Conservation (phyloP, 2,113 vertebrate species). For the Petaurus breviceps region DNA sequence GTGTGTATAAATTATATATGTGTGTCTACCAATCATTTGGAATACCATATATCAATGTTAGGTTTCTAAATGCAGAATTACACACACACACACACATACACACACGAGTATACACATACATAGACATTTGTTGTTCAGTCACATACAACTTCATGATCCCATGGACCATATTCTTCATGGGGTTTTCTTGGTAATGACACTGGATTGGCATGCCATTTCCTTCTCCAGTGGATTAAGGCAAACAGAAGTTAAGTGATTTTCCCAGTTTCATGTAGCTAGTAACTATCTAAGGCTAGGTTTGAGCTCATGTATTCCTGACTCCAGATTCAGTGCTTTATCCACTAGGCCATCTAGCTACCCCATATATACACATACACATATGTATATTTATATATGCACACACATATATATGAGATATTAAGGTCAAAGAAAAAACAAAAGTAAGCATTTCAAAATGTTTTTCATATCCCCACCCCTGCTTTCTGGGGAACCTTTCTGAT, state of each 20-base stretch:
- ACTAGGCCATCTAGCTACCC: no score
- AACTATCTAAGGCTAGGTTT: not conserved
- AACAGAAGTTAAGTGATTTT: not conserved
- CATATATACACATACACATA: not conserved
- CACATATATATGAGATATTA: no score
- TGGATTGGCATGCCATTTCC: not conserved
- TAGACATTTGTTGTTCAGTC: not conserved
- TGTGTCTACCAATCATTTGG: not conserved
- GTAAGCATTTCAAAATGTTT: not conserved
- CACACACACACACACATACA: not conserved
- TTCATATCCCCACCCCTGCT: not conserved
- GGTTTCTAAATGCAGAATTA: not conserved
- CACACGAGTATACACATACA: not conserved
- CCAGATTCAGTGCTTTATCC: not conserved
- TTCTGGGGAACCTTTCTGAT: not conserved
- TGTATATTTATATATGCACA: no score
- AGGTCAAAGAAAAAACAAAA: not conserved
- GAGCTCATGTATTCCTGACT: not conserved
- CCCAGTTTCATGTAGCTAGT: not conserved
- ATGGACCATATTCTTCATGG: no score
- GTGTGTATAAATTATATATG: no score
- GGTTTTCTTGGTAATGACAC: not conserved
- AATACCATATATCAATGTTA: not conserved
- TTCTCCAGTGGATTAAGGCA: not conserved
- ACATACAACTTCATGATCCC: not conserved